These are phyloP conservation scores for Halichoerus grypus DNA, from an alignment of 2,113 vertebrate genomes.

Conservation along the genomic window DNA sequence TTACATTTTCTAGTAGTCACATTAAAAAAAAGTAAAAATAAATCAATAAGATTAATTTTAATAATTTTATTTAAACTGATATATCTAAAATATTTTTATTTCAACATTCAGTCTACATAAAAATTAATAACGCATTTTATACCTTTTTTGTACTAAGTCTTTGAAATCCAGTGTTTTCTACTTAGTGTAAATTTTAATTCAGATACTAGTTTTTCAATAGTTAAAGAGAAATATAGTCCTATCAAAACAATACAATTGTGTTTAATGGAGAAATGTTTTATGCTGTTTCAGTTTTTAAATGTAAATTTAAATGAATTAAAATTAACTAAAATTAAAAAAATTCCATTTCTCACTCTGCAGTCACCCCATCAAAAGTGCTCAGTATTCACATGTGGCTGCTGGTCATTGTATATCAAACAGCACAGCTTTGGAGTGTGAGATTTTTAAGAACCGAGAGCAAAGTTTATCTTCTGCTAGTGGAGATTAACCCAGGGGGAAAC, in stretches of 20 bases:
- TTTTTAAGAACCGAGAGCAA: neutral
- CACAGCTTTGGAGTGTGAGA: neutral
- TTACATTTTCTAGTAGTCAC: slow-evolving; percentile 9
- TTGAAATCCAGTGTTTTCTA: slow-evolving; percentile 20
- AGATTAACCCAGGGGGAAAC: neutral
- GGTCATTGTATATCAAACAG: neutral
- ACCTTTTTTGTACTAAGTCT: neutral
- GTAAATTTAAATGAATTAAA: slow-evolving; percentile 53
- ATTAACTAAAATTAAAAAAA: neutral
- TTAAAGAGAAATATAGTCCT: neutral
- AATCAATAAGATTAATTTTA: slow-evolving; percentile 1
- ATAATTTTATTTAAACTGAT: neutral
- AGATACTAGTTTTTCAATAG: slow-evolving; percentile 40
- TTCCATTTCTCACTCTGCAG: neutral
- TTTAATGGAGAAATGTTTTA: slow-evolving; percentile 9
- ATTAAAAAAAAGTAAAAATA: slow-evolving; percentile 23
- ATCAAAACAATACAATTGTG: neutral
- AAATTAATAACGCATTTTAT: neutral
- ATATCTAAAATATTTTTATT: neutral
- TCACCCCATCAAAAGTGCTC: neutral
- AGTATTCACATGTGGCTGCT: neutral
- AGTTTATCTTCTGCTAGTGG: neutral
- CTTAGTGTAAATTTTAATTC: neutral
- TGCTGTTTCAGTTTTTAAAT: neutral
- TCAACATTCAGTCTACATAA: neutral